These are phyloP conservation scores for Drosophila varians DNA, from an alignment of 1,140 invertebrate species.

Conservation along the genomic window DNA sequence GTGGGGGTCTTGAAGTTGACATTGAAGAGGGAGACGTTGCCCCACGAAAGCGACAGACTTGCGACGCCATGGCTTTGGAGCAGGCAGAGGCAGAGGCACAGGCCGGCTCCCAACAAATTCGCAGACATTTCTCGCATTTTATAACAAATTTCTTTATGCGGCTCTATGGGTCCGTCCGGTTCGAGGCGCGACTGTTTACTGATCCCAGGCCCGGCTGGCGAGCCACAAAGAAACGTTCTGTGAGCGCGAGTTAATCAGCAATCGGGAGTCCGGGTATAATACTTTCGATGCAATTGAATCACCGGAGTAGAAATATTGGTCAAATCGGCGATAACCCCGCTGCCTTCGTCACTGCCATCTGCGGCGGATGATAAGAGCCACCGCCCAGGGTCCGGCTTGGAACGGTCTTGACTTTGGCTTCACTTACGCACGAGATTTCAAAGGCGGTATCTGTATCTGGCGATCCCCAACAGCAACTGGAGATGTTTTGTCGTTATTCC, in stretches of 20 bases:
- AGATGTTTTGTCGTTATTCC: slow-evolving; percentile 45
- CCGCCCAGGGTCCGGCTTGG: slow-evolving; percentile 49
- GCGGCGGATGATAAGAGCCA: slow-evolving; percentile 42
- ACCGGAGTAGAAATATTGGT: slow-evolving; percentile 53
- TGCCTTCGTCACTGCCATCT: slow-evolving; percentile 44
- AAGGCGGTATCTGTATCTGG: background rate
- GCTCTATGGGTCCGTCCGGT: slow-evolving; percentile 30
- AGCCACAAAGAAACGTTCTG: slow-evolving; percentile 62
- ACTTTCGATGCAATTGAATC: slow-evolving; percentile 69
- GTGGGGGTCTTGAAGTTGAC: slow-evolving; percentile 54
- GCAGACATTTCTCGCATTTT: slow-evolving; percentile 8
- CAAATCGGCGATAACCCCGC: slow-evolving; percentile 59
- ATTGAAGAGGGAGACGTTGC: slow-evolving; percentile 63
- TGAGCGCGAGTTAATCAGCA: slow-evolving; percentile 25
- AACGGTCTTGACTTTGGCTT: slow-evolving; percentile 65
- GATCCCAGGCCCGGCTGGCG: slow-evolving; percentile 31
- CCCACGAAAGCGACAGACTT: slow-evolving; percentile 49
- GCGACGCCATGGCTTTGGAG: slow-evolving; percentile 17
- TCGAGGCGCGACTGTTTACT: slow-evolving; percentile 56
- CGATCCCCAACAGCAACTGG: slow-evolving; percentile 22
- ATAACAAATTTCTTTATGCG: slow-evolving; percentile 7
- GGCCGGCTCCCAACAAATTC: slow-evolving; percentile 16
- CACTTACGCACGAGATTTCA: slow-evolving; percentile 57
- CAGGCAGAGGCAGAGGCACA: slow-evolving; percentile 46
- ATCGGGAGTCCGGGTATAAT: slow-evolving; percentile 21